phyloP scores from a whole-genome alignment of 2,113 vertebrate genomes.

The Ceuthmochares aereus region DNA sequence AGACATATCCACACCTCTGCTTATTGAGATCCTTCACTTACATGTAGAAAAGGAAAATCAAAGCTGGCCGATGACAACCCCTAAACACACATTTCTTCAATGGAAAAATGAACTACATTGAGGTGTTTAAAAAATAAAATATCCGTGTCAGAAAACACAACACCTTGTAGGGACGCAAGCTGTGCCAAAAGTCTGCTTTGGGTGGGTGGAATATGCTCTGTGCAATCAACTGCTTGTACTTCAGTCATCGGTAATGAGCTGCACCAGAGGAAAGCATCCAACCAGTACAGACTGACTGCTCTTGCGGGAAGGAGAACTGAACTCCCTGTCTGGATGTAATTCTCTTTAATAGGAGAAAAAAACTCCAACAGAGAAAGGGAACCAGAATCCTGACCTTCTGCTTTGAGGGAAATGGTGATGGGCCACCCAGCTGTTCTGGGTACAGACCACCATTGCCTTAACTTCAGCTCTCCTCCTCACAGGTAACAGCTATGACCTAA shows the following conservation, averaged over 20 bases:
- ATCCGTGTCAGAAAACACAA: neutral
- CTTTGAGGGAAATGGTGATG: neutral
- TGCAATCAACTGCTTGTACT: neutral
- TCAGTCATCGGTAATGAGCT: constrained; percentile 7
- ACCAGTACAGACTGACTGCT: neutral
- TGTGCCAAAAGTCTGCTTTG: constrained; percentile 25
- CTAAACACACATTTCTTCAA: neutral
- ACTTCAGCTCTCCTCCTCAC: neutral
- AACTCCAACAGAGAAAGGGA: neutral
- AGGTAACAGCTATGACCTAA: neutral
- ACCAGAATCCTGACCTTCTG: neutral
- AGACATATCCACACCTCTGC: neutral
- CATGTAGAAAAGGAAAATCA: neutral
- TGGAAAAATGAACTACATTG: neutral
- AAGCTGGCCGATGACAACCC: neutral
- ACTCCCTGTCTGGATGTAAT: neutral
- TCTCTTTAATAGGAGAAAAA: neutral
- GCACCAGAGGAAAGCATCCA: neutral
- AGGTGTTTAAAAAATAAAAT: neutral
- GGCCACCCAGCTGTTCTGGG: neutral
- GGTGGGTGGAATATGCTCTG: neutral
- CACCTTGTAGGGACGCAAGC: neutral
- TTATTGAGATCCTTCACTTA: neutral
- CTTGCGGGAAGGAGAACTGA: neutral
- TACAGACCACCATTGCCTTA: neutral